Percentiles rank a stretch among this genome's conserved stretches.
Conservation (phyloP, 2,888 invertebrate genomes). For the Ornithoptera priamus region DNA sequence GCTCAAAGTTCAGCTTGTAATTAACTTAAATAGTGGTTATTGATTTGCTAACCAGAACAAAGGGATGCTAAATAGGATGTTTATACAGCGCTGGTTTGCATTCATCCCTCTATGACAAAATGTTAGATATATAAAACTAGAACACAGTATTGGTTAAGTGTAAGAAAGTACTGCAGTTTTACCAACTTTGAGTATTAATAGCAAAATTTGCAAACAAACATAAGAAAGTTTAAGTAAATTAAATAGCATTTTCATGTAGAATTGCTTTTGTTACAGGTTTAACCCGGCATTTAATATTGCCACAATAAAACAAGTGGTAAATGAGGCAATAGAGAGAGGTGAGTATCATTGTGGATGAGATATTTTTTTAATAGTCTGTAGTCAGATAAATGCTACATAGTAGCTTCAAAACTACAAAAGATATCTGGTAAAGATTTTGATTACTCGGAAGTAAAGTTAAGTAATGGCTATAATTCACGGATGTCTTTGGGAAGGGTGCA, state of each 20-base stretch:
- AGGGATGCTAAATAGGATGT: too few species aligned
- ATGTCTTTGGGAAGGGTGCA: neutral
- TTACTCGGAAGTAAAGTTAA: conserved; percentile 25
- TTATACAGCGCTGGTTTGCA: too few species aligned
- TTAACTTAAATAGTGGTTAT: too few species aligned
- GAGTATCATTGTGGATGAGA: conserved; percentile 47
- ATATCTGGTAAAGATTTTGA: conserved; percentile 10
- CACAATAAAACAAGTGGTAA: conserved; percentile 95
- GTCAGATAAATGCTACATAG: neutral
- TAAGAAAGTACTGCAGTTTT: too few species aligned
- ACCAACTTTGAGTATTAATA: neutral
- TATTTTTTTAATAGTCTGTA: neutral
- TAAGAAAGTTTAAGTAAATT: too few species aligned
- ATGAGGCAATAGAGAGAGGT: conserved; percentile 97
- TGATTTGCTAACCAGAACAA: too few species aligned
- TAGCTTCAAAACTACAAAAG: neutral
- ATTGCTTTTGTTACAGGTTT: conserved; percentile 84
- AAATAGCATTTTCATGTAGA: neutral
- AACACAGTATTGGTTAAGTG: too few species aligned
- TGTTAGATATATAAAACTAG: too few species aligned
- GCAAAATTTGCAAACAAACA: neutral
- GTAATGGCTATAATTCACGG: neutral
- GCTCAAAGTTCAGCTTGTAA: too few species aligned
- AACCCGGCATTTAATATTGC: conserved; percentile 96
- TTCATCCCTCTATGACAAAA: too few species aligned